Conservation (phyloP, 53 echinoderm and acorn worm species). For the Henricia sp. region DNA sequence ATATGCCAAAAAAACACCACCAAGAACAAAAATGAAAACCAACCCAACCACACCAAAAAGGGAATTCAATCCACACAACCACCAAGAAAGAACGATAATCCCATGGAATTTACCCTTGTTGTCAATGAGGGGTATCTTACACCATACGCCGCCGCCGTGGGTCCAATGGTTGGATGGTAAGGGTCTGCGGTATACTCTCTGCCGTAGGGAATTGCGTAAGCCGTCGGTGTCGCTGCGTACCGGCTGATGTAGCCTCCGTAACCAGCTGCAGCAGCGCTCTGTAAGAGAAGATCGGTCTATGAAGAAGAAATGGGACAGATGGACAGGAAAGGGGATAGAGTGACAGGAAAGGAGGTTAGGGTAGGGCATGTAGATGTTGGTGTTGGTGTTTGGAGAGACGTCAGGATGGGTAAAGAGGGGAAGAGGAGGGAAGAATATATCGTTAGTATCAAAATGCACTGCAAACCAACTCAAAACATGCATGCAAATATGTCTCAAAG, state of each 20-base stretch:
- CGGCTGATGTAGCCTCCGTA: conserved; percentile 99
- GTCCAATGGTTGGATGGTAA: conserved; percentile 94
- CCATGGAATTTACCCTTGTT: conserved; percentile 94
- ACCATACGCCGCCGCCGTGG: conserved; percentile 94
- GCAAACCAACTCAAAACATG: conserved; percentile 63
- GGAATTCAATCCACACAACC: conserved; percentile 35
- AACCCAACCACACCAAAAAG: conserved; percentile 63
- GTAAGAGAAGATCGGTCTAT: conserved; percentile 99
- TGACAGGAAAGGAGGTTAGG: background rate
- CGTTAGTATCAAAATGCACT: conserved; percentile 77
- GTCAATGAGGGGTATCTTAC: conserved; percentile 95
- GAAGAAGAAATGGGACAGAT: conserved; percentile 51
- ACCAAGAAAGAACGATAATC: conserved; percentile 48
- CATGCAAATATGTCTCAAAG: conserved; percentile 56
- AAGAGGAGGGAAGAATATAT: conserved; percentile 46
- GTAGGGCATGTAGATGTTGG: conserved; percentile 5
- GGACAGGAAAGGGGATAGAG: background rate
- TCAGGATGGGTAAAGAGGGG: conserved; percentile 35
- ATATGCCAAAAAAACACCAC: conserved; percentile 36
- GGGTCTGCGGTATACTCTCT: conserved; percentile 94
- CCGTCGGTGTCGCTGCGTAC: conserved; percentile 87
- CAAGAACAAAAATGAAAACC: conserved; percentile 40
- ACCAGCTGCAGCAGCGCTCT: conserved; percentile 91
- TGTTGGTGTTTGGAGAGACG: background rate
- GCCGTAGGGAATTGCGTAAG: conserved; percentile 98